phyloP scores from a whole-genome alignment of 2,888 invertebrate genomes.

The Desoria tigrina region DNA sequence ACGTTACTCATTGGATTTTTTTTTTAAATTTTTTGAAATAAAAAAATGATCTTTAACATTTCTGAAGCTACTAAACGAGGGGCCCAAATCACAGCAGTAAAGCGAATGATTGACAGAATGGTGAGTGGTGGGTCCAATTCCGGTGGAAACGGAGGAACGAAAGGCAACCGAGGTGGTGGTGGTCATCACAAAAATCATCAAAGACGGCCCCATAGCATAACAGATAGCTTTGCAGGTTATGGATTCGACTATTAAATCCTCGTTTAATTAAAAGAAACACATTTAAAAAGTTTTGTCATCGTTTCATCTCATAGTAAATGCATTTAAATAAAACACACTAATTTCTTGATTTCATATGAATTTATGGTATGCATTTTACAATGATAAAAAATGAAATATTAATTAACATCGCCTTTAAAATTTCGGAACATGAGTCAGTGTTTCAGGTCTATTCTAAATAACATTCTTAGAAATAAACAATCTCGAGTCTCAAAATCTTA shows the following conservation, averaged over 20 bases:
- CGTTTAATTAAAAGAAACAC: background rate
- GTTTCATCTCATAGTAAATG: no score
- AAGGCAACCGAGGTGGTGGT: background rate
- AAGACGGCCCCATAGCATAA: background rate
- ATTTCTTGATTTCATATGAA: no score
- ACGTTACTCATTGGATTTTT: background rate
- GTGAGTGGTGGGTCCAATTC: background rate
- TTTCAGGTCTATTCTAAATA: no score
- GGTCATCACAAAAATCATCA: background rate
- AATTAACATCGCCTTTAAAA: no score
- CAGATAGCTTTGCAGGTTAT: background rate
- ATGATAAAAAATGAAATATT: no score
- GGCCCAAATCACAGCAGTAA: constrained; percentile 35
- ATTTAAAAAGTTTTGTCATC: no score
- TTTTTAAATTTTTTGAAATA: background rate
- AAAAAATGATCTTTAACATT: background rate
- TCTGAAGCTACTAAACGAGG: constrained; percentile 33
- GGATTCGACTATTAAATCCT: background rate
- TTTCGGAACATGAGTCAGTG: no score
- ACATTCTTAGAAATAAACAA: no score
- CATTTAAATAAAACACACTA: no score
- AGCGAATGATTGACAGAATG: constrained; percentile 36
- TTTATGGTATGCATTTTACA: no score
- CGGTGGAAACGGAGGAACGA: background rate
- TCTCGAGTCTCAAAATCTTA: no score